A percentile compares a stretch with the other conserved stretches of the same genome.
phyloP scores from a whole-genome alignment of 2,888 invertebrate species.

The Neria commutata region DNA sequence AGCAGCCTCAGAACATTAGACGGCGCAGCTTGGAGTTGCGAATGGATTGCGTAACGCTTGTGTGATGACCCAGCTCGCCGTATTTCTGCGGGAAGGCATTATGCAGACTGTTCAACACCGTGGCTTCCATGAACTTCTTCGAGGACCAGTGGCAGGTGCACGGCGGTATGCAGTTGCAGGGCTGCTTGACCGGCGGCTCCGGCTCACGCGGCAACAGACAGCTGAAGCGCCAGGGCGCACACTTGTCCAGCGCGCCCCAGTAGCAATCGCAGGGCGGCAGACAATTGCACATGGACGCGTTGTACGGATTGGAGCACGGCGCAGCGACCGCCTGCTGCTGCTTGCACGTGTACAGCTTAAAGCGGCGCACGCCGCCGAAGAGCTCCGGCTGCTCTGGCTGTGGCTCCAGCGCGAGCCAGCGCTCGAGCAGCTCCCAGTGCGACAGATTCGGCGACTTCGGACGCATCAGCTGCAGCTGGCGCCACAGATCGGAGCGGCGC shows the following conservation, averaged over 20 bases:
- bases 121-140: slow-evolving; percentile 41
- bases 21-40: too few relatives aligned
- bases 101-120: slow-evolving; percentile 39
- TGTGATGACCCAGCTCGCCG: neutral
- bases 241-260: slow-evolving; percentile 32
- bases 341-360: slow-evolving; percentile 26
- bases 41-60: too few relatives aligned
- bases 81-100: slow-evolving; percentile 42
- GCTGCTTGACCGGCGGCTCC: neutral
- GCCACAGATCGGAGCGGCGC: slow-evolving; percentile 63
- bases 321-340: neutral
- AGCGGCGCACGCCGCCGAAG: slow-evolving; percentile 21
- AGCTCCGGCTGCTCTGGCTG: slow-evolving; percentile 29
- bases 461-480: slow-evolving; percentile 65
- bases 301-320: neutral
- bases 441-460: slow-evolving; percentile 60
- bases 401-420: slow-evolving; percentile 38
- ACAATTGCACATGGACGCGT: slow-evolving; percentile 11
- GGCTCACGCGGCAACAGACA: slow-evolving; percentile 18
- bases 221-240: slow-evolving; percentile 35
- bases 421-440: slow-evolving; percentile 64
- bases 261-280: slow-evolving; percentile 41
- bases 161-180: slow-evolving; percentile 38
- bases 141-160: slow-evolving; percentile 45
- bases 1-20: too few relatives aligned